These are phyloP conservation scores for Lasiurus cinereus DNA, from an alignment of 2,113 vertebrate genomes.

Conservation along the genomic window DNA sequence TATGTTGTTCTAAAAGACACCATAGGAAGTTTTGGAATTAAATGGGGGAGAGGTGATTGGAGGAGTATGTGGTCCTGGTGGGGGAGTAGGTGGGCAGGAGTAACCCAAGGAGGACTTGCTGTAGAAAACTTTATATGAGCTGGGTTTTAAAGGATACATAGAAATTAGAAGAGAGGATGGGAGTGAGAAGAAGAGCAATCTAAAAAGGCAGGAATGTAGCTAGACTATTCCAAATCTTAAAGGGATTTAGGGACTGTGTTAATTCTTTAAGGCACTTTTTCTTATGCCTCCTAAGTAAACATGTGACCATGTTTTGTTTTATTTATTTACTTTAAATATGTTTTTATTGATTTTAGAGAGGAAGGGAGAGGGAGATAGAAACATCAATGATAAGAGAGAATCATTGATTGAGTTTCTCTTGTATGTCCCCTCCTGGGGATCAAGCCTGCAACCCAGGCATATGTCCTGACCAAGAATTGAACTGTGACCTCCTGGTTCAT, in stretches of 20 bases:
- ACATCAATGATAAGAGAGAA: too few relatives aligned
- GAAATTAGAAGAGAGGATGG: neutral
- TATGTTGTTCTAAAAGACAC: neutral
- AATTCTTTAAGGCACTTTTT: neutral
- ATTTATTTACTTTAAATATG: too few relatives aligned
- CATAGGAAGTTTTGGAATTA: neutral
- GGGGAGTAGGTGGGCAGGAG: neutral
- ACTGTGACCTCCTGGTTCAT: too few relatives aligned
- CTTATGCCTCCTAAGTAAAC: neutral
- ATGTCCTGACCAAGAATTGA: too few relatives aligned
- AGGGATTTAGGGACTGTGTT: neutral
- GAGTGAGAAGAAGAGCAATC: neutral
- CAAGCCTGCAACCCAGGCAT: too few relatives aligned
- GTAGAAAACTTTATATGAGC: neutral
- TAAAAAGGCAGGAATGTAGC: neutral
- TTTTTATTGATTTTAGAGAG: too few relatives aligned
- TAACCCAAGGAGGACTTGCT: neutral
- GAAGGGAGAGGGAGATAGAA: too few relatives aligned
- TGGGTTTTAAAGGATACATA: neutral
- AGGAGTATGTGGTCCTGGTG: neutral
- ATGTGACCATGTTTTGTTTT: neutral
- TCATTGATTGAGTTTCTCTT: too few relatives aligned
- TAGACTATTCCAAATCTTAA: neutral
- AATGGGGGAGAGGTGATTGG: rapidly evolving
- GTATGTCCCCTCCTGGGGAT: too few relatives aligned